Evolutionary conservation across 2,113 vertebrate genomes (phyloP), one percentile per base, ranked within the genome.

Genomic region (Aegotheles bennettii): DNA sequence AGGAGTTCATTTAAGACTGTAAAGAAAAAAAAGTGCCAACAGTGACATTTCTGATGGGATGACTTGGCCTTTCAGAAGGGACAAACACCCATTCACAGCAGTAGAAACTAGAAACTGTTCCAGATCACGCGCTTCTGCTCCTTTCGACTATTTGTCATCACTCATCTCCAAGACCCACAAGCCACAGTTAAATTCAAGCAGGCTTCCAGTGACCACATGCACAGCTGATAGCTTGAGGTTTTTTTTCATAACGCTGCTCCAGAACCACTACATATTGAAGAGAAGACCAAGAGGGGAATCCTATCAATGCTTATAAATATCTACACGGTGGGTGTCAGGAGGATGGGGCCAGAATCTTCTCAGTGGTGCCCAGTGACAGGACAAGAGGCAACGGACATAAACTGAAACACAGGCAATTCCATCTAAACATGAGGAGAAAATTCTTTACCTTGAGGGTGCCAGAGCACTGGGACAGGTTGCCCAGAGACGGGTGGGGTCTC

Each of bases 61-160:
- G 38, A 20, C 35, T 35, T 56, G 38, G 35, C 60, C 67, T 35
- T 53, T 83, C 33, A n/a, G 17, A 78, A 38, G 7, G 53, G 56
- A 43, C 15, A 48, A 76, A 36, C 9, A 19, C 23, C 16, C 28
- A 13, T 18, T 25, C 4, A 6, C 31, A 64, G 67, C 33, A 31
- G 23, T 60, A 15, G 31, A 42, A 47, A 36, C n/a, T 13, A 48
- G 45, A 79, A 69, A 19, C 45, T 11, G 7, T 29, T 50, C 23
- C 56, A 69, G 50, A 24, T 8, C 53, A 63, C 1, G 17, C 1
- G 1, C 57, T 67, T 56, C 12, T 6, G n/a, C 16, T 7, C 2
- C 40, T 48, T 28, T 36, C 17, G 50, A 26, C 24, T 21, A 11
- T 26, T 40, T 75, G 23, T 36, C 48, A 67, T 71, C 47, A 7